A percentile compares a stretch with the other conserved stretches of the same genome.
Conservation (phyloP, 2,113 vertebrate species). For the Gavialis gangeticus region DNA sequence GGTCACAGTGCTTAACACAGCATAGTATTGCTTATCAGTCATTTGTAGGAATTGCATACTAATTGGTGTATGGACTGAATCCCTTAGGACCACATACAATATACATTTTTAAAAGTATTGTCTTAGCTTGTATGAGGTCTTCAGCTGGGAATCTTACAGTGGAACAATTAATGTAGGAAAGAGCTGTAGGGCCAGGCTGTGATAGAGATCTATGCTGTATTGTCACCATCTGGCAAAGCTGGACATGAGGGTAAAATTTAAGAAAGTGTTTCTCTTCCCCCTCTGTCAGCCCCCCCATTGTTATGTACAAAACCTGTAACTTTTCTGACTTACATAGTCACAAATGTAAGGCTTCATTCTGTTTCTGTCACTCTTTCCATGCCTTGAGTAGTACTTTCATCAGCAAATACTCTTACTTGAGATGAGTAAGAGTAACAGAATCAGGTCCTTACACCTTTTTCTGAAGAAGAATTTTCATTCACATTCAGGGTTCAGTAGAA, state of each 20-base stretch:
- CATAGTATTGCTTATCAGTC: neutral
- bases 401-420: neutral
- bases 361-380: too few species aligned
- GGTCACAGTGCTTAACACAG: neutral
- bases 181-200: neutral
- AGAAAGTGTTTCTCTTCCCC: too few species aligned
- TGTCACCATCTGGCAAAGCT: neutral
- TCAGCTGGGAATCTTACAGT: neutral
- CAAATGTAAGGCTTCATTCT: neutral
- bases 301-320: too few species aligned
- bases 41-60: neutral
- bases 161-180: neutral
- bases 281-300: too few species aligned
- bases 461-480: neutral
- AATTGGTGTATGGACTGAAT: neutral
- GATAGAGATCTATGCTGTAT: neutral
- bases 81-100: neutral
- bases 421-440: neutral
- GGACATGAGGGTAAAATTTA: neutral
- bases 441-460: accelerated
- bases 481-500: neutral
- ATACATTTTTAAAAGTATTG: neutral
- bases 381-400: accelerated
- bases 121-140: neutral
- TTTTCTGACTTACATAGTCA: neutral